Conservation (phyloP, 2,888 invertebrate genomes). For the Drosophila falleni region DNA sequence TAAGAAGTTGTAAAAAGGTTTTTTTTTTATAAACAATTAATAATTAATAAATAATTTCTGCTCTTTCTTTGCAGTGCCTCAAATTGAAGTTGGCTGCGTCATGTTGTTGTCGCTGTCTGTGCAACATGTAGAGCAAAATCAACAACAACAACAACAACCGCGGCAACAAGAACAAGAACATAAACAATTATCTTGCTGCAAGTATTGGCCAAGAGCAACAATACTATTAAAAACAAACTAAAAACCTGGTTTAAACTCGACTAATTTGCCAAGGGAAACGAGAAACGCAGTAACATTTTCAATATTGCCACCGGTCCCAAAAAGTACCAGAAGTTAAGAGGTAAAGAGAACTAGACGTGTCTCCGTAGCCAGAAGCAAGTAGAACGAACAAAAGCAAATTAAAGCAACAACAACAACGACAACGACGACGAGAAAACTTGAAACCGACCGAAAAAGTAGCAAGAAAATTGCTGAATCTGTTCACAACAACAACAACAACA, state of each 20-base stretch:
- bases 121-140: conserved; percentile 57
- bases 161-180: conserved; percentile 18
- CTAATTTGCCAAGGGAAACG: conserved; percentile 44
- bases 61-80: conserved; percentile 31
- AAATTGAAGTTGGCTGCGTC: conserved; percentile 59
- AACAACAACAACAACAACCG: conserved; percentile 45
- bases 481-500: conserved; percentile 16
- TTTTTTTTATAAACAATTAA: not conserved
- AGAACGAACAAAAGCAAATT: conserved; percentile 42
- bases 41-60: conserved; percentile 9
- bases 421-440: conserved; percentile 24
- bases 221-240: conserved; percentile 30
- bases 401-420: conserved; percentile 25
- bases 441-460: conserved; percentile 30
- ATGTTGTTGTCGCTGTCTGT: conserved; percentile 64
- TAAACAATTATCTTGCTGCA: conserved; percentile 35
- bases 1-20: not conserved
- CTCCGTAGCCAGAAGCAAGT: conserved; percentile 37
- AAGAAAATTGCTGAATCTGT: conserved; percentile 32
- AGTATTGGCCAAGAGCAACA: conserved; percentile 43
- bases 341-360: not conserved
- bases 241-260: conserved; percentile 31
- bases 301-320: conserved; percentile 23
- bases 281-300: conserved; percentile 30
- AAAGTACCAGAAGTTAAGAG: conserved; percentile 10